Evolutionary conservation across 2,797 vertebrate species (phyloP).

Genomic region (Alosa sapidissima): DNA sequence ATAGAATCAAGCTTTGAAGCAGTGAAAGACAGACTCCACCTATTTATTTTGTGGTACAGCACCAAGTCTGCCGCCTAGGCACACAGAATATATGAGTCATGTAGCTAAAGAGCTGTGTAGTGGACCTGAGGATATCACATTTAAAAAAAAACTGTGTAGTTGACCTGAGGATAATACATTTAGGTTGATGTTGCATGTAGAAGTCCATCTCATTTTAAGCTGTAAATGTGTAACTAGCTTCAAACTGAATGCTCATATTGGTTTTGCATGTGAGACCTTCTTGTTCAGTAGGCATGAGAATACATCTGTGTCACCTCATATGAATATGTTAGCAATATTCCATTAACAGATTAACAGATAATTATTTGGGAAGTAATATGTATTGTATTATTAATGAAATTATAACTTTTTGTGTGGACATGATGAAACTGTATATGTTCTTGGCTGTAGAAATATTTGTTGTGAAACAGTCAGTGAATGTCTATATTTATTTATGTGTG

Average conservation of each 20-base stretch:
- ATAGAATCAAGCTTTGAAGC: constrained; percentile 57
- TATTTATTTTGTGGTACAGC: constrained; percentile 80
- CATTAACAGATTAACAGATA: constrained; percentile 84
- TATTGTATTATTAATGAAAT: constrained; percentile 79
- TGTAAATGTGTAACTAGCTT: constrained; percentile 79
- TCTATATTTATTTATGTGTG: constrained; percentile 97
- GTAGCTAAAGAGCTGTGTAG: constrained; percentile 22
- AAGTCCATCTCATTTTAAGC: constrained; percentile 75
- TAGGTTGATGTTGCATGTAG: constrained; percentile 75
- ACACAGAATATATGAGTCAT: constrained; percentile 67
- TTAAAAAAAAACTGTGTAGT: constrained; percentile 70
- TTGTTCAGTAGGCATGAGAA: constrained; percentile 81
- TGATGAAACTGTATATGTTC: constrained; percentile 76
- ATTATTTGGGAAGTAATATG: constrained; percentile 79
- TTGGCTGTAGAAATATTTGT: constrained; percentile 84
- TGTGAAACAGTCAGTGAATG: constrained; percentile 80
- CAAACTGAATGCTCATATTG: constrained; percentile 73
- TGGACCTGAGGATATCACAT: background rate
- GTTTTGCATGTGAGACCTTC: constrained; percentile 83
- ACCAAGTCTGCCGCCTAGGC: constrained; percentile 67
- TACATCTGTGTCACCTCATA: constrained; percentile 76
- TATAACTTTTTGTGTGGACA: constrained; percentile 75
- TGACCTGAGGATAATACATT: constrained; percentile 54
- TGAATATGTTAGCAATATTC: constrained; percentile 81
- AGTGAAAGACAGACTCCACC: constrained; percentile 63